Conservation (phyloP, 2,113 vertebrate genomes). For the Entelurus aequoreus region DNA sequence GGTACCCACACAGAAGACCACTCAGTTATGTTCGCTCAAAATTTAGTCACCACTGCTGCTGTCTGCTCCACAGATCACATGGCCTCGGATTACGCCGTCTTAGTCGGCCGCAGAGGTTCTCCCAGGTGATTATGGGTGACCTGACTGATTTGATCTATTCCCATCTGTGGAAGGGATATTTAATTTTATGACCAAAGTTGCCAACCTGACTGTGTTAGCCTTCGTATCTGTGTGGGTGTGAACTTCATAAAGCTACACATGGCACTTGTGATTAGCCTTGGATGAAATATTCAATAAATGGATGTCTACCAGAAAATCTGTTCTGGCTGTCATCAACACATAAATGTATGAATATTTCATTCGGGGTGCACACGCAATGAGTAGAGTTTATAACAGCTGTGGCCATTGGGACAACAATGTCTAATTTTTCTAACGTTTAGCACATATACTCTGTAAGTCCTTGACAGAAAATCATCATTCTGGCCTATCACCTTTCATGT, state of each 20-base stretch:
- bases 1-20: constrained; percentile 17
- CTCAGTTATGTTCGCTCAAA: constrained; percentile 34
- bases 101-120: constrained; percentile 63
- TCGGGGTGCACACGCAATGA: constrained; percentile 36
- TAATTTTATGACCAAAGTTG: constrained; percentile 52
- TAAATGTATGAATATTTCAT: constrained; percentile 26
- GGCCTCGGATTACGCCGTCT: constrained; percentile 59
- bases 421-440: not conserved
- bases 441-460: constrained; percentile 14
- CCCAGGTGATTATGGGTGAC: constrained; percentile 72
- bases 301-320: constrained; percentile 1
- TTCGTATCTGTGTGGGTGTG: constrained; percentile 43
- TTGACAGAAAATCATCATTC: constrained; percentile 34
- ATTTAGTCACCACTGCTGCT: constrained; percentile 61
- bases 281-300: constrained; percentile 28
- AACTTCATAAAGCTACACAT: constrained; percentile 39
- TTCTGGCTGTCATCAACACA: constrained; percentile 9
- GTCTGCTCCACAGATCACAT: constrained; percentile 72
- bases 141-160: constrained; percentile 44
- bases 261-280: constrained; percentile 30
- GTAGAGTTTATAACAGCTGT: constrained; percentile 49
- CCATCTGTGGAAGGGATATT: constrained; percentile 51
- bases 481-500: constrained; percentile 33
- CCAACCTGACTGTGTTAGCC: constrained; percentile 29
- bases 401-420: constrained; percentile 21